Base-by-base conservation (phyloP, 2,113 vertebrate genomes). In the Hippoglossus stenolepis region DNA sequence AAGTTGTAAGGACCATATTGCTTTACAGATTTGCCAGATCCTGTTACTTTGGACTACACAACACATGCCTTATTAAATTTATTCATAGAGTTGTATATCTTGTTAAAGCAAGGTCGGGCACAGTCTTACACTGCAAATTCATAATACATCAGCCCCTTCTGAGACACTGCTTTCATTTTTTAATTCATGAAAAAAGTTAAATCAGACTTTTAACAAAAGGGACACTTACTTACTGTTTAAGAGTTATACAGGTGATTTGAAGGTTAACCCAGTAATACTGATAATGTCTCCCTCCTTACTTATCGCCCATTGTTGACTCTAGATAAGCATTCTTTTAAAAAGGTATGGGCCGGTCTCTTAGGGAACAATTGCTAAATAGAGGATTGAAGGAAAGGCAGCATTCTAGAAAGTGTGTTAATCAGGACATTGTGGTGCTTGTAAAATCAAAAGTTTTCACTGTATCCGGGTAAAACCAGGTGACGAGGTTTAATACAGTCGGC, bases 231-330 rank as follows among this genome's bases (percentile, higher is more conserved):
- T 31, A 31, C 31, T 31, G 31, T 1, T 31, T 31, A 31, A 31
- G 6, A 49, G 64, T 20, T 65, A 24, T 8, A 59, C 0, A 38
- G n/a, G 49, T 23, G 21, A 47, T 54, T 31, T 76, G 28, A 59
- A n/a, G 31, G 60, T 60, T 15, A 65, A n/a, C 18, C n/a, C 20
- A 49, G 56, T 51, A 11, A 60, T 13, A 59, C 60, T 45, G 70
- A 69, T 56, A 61, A 61, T 40, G 35, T 61, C 38, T 65, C 26
- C 26, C 15, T 51, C 17, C 5, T 31, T 56, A 26, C 5, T 74
- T 76, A 75, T 40, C 15, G 35, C 45, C 60, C 18, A 28, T 12
- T 63, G 57, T 87, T 83, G 66, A 70, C 47, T 49, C 14, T 21
- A 73, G 67, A 86, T 76, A 71, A 49, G 38, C 18, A 45, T 54